Conservation (phyloP, 2,113 vertebrate genomes). For the Tyrannus savana region DNA sequence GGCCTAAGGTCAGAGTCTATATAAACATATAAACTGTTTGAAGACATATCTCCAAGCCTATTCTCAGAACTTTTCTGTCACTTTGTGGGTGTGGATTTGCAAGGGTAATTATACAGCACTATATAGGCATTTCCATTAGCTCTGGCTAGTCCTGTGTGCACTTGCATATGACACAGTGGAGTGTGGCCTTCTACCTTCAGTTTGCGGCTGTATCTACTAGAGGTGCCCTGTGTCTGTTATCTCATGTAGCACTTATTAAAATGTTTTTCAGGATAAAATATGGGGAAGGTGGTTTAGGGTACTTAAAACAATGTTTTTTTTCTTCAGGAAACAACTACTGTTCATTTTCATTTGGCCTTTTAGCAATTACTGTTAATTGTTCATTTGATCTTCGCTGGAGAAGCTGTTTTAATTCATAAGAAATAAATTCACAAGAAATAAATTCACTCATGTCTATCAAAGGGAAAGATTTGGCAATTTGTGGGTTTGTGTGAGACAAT, state of each 20-base stretch:
- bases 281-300: not conserved
- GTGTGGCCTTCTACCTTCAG: not conserved
- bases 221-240: not conserved
- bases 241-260: not conserved
- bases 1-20: not conserved
- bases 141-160: not conserved
- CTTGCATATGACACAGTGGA: not conserved
- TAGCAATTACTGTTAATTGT: not conserved
- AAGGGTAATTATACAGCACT: not conserved
- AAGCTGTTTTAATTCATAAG: not conserved
- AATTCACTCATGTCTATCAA: not conserved
- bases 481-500: not conserved
- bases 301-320: not conserved
- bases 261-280: not conserved
- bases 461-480: not conserved
- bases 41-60: not conserved
- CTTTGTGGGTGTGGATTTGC: not conserved
- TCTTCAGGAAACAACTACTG: not conserved
- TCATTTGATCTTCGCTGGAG: not conserved
- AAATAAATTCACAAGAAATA: not conserved
- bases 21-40: not conserved
- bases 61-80: not conserved
- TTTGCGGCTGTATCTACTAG: not conserved
- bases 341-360: not conserved
- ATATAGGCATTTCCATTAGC: not conserved